These are phyloP conservation scores for Cardinalis cardinalis DNA, from an alignment of 2,113 vertebrate species.

Conservation along the genomic window DNA sequence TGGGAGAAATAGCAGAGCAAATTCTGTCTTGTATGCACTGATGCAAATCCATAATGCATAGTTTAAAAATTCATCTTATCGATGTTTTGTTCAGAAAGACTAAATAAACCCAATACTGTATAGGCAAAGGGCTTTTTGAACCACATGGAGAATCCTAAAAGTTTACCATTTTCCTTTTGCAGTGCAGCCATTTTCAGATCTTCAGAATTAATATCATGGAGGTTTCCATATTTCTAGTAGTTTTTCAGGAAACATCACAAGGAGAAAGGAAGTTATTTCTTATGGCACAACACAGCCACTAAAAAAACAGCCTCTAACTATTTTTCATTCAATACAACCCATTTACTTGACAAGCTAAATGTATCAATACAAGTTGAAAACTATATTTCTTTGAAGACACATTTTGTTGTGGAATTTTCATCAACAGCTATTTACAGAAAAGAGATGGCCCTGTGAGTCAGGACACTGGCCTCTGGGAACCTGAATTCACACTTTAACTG, in stretches of 20 bases:
- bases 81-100: neutral
- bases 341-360: slow-evolving; percentile 46
- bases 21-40: neutral
- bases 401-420: neutral
- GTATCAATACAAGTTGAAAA: slow-evolving; percentile 17
- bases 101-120: neutral
- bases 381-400: neutral
- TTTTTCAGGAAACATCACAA: neutral
- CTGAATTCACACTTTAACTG: neutral
- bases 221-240: neutral
- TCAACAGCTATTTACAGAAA: neutral
- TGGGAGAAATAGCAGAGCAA: neutral
- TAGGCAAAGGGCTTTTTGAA: neutral
- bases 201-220: neutral
- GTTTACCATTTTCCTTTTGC: neutral
- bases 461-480: neutral
- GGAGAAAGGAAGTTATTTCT: slow-evolving; percentile 27
- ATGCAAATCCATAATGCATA: neutral
- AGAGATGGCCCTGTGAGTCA: neutral
- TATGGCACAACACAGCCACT: neutral
- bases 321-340: slow-evolving; percentile 24
- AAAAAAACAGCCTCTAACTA: neutral
- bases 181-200: neutral
- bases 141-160: neutral
- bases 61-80: neutral